These are phyloP conservation scores for Luperina nickerlii DNA, from an alignment of 2,888 invertebrate genomes.

Conservation along the genomic window DNA sequence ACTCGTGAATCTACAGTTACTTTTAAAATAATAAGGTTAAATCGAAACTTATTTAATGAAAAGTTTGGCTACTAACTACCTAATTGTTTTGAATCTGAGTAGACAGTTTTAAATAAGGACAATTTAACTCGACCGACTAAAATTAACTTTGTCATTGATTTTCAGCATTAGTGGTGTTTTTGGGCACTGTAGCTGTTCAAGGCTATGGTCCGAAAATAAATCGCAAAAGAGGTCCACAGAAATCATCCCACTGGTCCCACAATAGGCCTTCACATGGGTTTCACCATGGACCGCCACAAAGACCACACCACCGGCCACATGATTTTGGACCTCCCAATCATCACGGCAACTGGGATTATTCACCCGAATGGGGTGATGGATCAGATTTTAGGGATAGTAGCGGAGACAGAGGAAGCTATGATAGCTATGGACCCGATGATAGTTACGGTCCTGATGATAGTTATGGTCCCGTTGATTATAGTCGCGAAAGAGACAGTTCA, in stretches of 20 bases:
- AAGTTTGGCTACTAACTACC: background rate
- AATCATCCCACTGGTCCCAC: background rate
- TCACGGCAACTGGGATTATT: conserved; percentile 15
- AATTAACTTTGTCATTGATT: conserved; percentile 12
- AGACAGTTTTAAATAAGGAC: background rate
- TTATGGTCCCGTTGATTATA: background rate
- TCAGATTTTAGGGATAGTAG: background rate
- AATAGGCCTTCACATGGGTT: background rate
- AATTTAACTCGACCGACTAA: background rate
- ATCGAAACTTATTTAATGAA: background rate
- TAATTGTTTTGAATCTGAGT: background rate
- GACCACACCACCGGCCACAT: background rate
- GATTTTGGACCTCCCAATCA: background rate
- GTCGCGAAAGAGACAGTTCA: background rate
- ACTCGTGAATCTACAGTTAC: background rate
- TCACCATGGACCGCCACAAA: background rate
- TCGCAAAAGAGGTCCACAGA: background rate
- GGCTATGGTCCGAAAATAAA: conserved; percentile 34
- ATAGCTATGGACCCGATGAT: background rate
- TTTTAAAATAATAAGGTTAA: background rate
- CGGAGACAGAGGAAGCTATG: background rate
- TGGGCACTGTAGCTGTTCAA: conserved; percentile 46
- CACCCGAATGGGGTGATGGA: conserved; percentile 20
- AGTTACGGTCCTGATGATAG: background rate
- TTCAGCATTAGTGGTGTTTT: conserved; percentile 37